Conservation (phyloP, 2,113 vertebrate species). For the Pelecanus crispus region DNA sequence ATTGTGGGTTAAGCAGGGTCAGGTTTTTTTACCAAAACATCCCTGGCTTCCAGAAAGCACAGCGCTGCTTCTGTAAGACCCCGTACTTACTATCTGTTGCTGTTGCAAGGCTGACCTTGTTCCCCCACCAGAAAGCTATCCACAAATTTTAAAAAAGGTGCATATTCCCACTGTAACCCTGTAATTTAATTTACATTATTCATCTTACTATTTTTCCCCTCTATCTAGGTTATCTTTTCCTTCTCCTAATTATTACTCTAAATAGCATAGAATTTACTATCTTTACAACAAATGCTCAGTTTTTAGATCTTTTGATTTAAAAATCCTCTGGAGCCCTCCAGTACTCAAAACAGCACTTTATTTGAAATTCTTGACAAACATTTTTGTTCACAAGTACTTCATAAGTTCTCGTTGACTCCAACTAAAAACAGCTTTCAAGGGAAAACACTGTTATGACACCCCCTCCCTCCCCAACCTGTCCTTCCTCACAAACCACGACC, state of each 20-base stretch:
- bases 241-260: not conserved
- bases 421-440: not conserved
- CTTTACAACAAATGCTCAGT: not conserved
- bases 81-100: not conserved
- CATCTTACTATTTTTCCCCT: not conserved
- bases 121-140: not conserved
- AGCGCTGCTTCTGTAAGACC: not conserved
- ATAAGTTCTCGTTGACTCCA: not conserved
- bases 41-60: not conserved
- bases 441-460: not conserved
- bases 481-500: not conserved
- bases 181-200: not conserved
- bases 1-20: not conserved
- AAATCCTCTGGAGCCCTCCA: not conserved
- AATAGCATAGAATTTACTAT: fast-evolving
- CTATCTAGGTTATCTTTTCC: not conserved
- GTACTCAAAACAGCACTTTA: not conserved
- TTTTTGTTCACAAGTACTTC: not conserved
- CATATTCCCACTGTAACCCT: not conserved
- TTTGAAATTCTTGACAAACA: not conserved
- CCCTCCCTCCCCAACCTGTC: not conserved
- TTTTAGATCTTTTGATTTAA: not conserved
- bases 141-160: not conserved
- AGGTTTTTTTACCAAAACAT: not conserved
- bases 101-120: not conserved